Evolutionary conservation across 2,888 invertebrate species (phyloP).

Genomic region (Hydriomena furcata): DNA sequence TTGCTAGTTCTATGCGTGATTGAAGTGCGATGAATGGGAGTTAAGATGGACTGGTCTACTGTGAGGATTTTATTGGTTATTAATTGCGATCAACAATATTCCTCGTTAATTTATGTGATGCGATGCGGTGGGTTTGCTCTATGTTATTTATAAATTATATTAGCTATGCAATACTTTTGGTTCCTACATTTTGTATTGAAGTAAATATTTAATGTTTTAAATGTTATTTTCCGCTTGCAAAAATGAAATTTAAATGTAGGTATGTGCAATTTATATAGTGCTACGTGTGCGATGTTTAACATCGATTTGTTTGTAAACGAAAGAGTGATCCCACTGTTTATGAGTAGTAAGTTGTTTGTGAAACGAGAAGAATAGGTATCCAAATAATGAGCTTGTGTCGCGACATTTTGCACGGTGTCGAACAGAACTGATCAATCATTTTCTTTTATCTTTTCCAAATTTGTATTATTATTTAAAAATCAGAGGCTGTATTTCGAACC

Average conservation of each 20-base stretch:
- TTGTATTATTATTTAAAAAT: neutral
- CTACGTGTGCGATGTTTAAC: conserved; percentile 12
- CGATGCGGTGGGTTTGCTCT: conserved; percentile 13
- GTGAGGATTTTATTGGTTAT: conserved; percentile 2
- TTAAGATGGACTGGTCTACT: neutral
- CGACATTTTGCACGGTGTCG: neutral
- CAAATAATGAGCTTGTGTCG: conserved; percentile 10
- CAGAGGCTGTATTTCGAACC: conserved; percentile 16
- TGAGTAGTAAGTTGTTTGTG: conserved; percentile 2
- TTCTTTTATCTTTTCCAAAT: neutral
- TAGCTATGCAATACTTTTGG: conserved; percentile 6
- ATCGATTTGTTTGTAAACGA: conserved; percentile 13
- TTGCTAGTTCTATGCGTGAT: too few relatives aligned
- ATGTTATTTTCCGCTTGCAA: conserved; percentile 4
- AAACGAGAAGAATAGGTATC: conserved; percentile 7
- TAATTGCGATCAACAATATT: conserved; percentile 1
- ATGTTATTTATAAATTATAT: conserved; percentile 14
- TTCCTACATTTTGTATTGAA: conserved; percentile 7
- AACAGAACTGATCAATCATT: conserved; percentile 8
- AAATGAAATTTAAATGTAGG: too few relatives aligned
- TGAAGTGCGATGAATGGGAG: too few relatives aligned
- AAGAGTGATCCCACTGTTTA: conserved; percentile 14
- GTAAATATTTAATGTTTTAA: conserved; percentile 15
- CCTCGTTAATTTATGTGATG: conserved; percentile 6
- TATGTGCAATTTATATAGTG: conserved; percentile 7